These are phyloP conservation scores for Ariolimax columbianus DNA, from an alignment of 2,888 invertebrate species.

Conservation along the genomic window DNA sequence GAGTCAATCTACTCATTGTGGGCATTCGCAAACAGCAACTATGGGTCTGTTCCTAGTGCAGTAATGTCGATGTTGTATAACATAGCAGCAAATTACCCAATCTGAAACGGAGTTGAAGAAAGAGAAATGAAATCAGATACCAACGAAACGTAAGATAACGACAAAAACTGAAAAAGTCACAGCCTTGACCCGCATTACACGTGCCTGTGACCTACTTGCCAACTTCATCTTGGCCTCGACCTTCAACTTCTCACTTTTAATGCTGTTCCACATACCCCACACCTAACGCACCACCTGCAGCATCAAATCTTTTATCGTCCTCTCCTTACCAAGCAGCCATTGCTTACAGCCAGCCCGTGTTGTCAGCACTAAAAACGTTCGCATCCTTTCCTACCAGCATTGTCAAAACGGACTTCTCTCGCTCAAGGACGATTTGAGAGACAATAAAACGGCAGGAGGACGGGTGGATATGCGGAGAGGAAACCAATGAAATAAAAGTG, in stretches of 20 bases:
- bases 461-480: background rate
- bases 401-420: background rate
- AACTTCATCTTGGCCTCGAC: background rate
- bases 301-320: background rate
- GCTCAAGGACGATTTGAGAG: background rate
- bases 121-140: too few relatives aligned
- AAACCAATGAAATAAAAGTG: background rate
- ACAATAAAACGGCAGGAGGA: background rate
- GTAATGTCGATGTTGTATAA: too few relatives aligned
- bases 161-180: background rate
- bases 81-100: too few relatives aligned
- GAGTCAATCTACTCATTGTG: too few relatives aligned
- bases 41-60: too few relatives aligned
- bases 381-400: background rate
- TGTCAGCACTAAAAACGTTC: background rate
- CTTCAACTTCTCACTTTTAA: background rate
- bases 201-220: background rate
- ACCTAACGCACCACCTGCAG: conserved; percentile 5
- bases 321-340: background rate
- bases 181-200: background rate
- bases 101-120: too few relatives aligned
- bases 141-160: too few relatives aligned
- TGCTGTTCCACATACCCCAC: background rate
- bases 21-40: too few relatives aligned
- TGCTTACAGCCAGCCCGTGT: background rate